A percentile compares a stretch with the other conserved stretches of the same genome.
phyloP scores from a whole-genome alignment of 2,113 vertebrate genomes.

The Aegypius monachus region DNA sequence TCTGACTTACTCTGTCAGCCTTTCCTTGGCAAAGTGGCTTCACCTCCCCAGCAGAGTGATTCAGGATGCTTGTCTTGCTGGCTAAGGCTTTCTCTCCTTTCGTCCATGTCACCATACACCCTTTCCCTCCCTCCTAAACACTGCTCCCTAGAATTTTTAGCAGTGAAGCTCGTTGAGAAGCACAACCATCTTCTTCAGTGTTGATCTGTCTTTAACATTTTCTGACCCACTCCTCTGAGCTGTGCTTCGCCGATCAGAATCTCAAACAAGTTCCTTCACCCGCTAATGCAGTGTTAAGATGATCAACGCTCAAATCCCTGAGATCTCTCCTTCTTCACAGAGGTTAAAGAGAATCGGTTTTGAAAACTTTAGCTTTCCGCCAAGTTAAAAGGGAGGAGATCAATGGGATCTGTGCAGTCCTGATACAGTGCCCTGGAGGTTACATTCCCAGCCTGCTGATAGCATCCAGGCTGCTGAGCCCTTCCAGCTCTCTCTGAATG shows the following conservation, averaged over 20 bases:
- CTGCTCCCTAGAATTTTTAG: neutral
- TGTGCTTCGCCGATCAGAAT: neutral
- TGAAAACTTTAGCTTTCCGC: neutral
- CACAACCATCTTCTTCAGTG: neutral
- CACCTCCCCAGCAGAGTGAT: slow-evolving; percentile 25
- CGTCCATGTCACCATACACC: neutral
- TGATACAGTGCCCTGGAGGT: neutral
- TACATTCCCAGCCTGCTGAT: neutral
- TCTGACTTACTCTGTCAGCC: slow-evolving; percentile 18
- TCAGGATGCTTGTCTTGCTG: slow-evolving; percentile 18
- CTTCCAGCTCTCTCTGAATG: neutral
- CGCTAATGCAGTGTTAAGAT: neutral
- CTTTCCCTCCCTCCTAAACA: neutral
- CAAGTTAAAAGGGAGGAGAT: slow-evolving; percentile 5
- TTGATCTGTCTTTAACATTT: neutral
- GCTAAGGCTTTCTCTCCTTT: slow-evolving; percentile 24
- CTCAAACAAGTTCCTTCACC: neutral
- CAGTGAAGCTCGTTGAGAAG: neutral
- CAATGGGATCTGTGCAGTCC: slow-evolving; percentile 1
- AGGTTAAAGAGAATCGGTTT: slow-evolving; percentile 16
- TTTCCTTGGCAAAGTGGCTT: slow-evolving; percentile 34
- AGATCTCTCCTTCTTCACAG: neutral
- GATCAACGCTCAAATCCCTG: neutral
- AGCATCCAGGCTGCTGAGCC: neutral
- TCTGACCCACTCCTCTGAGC: neutral